A percentile compares a stretch with the other conserved stretches of the same genome.
Evolutionary conservation across 2,113 vertebrate species (phyloP).

Genomic region (Labeo catla): DNA sequence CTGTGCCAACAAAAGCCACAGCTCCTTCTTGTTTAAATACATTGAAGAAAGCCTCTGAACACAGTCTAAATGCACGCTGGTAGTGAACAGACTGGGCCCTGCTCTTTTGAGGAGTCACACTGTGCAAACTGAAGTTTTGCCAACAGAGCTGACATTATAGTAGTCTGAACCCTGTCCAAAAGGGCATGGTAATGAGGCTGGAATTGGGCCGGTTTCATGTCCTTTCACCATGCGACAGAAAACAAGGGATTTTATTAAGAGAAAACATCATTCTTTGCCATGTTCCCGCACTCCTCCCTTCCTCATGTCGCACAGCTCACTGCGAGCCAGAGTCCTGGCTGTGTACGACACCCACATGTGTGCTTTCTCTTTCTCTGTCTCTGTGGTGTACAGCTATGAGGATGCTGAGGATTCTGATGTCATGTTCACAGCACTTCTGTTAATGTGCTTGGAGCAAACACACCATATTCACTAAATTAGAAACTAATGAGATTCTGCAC

Average conservation of each 20-base stretch:
- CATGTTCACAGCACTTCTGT: slow-evolving; percentile 44
- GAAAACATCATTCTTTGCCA: slow-evolving; percentile 72
- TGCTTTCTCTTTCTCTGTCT: slow-evolving; percentile 29
- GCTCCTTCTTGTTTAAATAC: not conserved
- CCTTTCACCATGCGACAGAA: slow-evolving; percentile 66
- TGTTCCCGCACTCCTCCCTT: slow-evolving; percentile 57
- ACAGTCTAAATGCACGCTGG: not conserved
- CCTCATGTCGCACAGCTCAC: slow-evolving; percentile 57
- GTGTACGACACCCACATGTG: slow-evolving; percentile 67
- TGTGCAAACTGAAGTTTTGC: slow-evolving; percentile 40
- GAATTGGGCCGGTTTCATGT: slow-evolving; percentile 72
- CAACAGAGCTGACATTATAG: slow-evolving; percentile 66
- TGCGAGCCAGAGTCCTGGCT: slow-evolving; percentile 44
- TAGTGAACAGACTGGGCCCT: not conserved
- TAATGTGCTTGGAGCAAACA: not conserved
- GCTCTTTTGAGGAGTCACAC: not conserved
- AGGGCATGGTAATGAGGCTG: slow-evolving; percentile 68
- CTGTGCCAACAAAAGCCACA: not conserved
- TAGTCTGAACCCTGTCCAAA: slow-evolving; percentile 63
- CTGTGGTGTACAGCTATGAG: slow-evolving; percentile 13
- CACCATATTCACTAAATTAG: not conserved
- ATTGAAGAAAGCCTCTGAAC: not conserved
- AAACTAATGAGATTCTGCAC: slow-evolving; percentile 23
- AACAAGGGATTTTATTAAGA: slow-evolving; percentile 64
- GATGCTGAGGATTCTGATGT: not conserved